Conservation (phyloP, 2,888 invertebrate species). For the Parnassius glacialis region DNA sequence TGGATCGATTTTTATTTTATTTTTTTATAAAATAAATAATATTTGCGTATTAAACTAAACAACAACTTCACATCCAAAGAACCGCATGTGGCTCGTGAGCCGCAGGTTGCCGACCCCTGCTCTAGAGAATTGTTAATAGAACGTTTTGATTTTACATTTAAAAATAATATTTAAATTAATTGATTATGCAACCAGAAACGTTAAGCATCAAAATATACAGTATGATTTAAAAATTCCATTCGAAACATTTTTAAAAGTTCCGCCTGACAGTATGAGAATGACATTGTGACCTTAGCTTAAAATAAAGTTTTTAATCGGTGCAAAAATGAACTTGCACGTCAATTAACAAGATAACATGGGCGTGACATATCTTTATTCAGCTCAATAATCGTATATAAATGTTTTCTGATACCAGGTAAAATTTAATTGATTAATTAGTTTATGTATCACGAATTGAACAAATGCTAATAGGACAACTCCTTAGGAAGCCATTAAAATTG, state of each 20-base stretch:
- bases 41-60: too few species aligned
- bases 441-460: background rate
- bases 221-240: background rate
- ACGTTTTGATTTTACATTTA: too few species aligned
- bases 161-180: too few species aligned
- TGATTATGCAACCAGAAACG: background rate
- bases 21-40: too few species aligned
- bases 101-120: too few species aligned
- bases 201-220: background rate
- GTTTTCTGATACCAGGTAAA: conserved; percentile 1
- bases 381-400: conserved; percentile 3
- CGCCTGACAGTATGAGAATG: conserved; percentile 5
- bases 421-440: conserved; percentile 7
- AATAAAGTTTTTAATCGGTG: conserved; percentile 21
- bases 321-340: conserved; percentile 20
- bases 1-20: too few species aligned
- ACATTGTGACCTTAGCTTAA: conserved; percentile 23
- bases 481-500: conserved; percentile 17
- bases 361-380: conserved; percentile 14
- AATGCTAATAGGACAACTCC: conserved; percentile 3
- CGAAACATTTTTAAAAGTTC: background rate
- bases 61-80: too few species aligned
- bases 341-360: background rate
- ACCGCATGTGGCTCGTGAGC: too few species aligned
- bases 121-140: too few species aligned